Base-by-base conservation (phyloP, 2,113 vertebrate genomes). In the Eudyptes chrysolophus region DNA sequence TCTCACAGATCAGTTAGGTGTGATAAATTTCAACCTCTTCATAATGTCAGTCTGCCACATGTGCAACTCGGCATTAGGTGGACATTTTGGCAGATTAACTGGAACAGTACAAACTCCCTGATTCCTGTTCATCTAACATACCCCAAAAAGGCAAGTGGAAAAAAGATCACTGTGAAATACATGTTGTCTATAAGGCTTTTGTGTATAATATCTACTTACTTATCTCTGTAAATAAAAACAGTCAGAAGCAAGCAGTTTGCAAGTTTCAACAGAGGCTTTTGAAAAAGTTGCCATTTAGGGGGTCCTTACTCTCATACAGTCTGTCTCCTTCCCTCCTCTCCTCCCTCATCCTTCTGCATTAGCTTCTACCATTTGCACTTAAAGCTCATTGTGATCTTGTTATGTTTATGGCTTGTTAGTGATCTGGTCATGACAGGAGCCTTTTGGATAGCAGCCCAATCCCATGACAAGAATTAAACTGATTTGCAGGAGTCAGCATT, bases 401-500 rank as follows among this genome's bases (percentile, higher is more conserved):
- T 81, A 22, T 21, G 14, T 87, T 95, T 82, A 65, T 62, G 62
- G 54, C 58, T 75, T 54, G 17, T 84, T 57, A 87, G 55, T n/a
- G 46, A 84, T 51, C 52, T 60, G n/a, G 26, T 38, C 36, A 22
- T 44, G 61, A 71, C 49, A 83, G 49, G 5, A 86, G 62, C 62
- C 48, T 66, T 84, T 93, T 87, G 81, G 94, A 52, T 14, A 84
- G 69, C 70, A 92, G 84, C 68, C 92, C 44, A 74, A 69, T 79
- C 93, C 81, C 90, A 92, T 85, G 78, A 97, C 44, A 92, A 87
- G 84, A 92, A 93, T 93, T 96, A 75, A 89, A 89, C 7, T 60
- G 81, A 82, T 89, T 92, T 93, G 84, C 70, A 83, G 40, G 49
- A 93, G 57, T 93, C 95, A 90, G 95, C 95, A 93, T 95, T 97